Conservation (phyloP, 2,888 invertebrate species). For the Harmothoe impar region DNA sequence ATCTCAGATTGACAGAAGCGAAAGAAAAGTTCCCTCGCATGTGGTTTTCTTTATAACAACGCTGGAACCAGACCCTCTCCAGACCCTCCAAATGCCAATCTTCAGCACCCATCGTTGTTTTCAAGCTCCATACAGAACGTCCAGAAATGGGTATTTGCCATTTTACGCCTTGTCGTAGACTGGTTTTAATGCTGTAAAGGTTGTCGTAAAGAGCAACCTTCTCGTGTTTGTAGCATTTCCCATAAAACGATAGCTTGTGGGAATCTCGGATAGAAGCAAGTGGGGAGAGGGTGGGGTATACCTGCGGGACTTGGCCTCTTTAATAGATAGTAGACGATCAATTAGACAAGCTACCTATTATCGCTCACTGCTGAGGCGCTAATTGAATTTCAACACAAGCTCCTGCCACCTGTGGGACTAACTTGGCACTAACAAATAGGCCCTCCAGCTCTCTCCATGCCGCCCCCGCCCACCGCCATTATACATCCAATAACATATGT, state of each 20-base stretch:
- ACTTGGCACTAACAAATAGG: background rate
- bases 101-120: background rate
- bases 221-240: background rate
- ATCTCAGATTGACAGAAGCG: background rate
- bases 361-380: background rate
- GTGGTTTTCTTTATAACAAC: too few species aligned
- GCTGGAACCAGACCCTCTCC: too few species aligned
- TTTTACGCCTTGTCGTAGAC: background rate
- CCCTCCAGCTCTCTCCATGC: too few species aligned
- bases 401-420: conserved; percentile 10
- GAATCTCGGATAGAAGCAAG: background rate
- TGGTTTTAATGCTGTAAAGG: background rate
- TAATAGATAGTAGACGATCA: conserved; percentile 9
- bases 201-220: background rate
- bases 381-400: background rate
- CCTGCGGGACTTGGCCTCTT: background rate
- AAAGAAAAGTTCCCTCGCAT: too few species aligned
- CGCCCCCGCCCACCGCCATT: background rate
- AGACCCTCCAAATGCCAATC: too few species aligned
- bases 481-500: background rate
- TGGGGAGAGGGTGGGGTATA: background rate
- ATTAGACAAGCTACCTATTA: conserved; percentile 32
- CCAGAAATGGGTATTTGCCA: background rate
- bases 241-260: background rate
- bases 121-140: background rate